Percentiles rank a stretch among this genome's conserved stretches.
phyloP scores from a whole-genome alignment of 2,113 vertebrate genomes.

The Tiliqua scincoides region DNA sequence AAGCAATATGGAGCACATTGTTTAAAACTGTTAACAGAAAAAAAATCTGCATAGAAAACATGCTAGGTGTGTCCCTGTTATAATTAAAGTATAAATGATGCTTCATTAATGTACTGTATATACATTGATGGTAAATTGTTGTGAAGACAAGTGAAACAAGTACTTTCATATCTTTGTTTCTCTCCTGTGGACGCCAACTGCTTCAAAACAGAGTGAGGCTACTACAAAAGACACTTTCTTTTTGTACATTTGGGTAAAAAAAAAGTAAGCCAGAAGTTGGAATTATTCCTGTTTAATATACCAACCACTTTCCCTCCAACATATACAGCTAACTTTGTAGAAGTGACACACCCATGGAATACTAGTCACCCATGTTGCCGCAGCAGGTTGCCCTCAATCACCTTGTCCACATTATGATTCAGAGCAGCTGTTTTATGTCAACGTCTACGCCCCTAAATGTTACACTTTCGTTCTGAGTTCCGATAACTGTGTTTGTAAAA shows the following conservation, averaged over 20 bases:
- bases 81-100: conserved; percentile 91
- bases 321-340: conserved; percentile 71
- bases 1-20: conserved; percentile 99
- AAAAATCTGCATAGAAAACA: conserved; percentile 82
- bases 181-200: conserved; percentile 91
- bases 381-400: conserved; percentile 61
- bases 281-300: conserved; percentile 69
- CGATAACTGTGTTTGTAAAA: conserved; percentile 81
- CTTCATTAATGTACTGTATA: conserved; percentile 94
- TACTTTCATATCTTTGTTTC: conserved; percentile 88
- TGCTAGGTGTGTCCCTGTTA: conserved; percentile 90
- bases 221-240: conserved; percentile 73
- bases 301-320: conserved; percentile 65
- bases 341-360: conserved; percentile 67
- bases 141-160: conserved; percentile 87
- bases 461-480: conserved; percentile 78
- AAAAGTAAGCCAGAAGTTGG: conserved; percentile 62
- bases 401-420: conserved; percentile 70
- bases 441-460: conserved; percentile 78
- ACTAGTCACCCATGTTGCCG: conserved; percentile 66
- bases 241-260: conserved; percentile 76
- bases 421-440: conserved; percentile 76
- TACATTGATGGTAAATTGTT: conserved; percentile 91
- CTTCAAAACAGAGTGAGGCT: conserved; percentile 82
- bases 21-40: conserved; percentile 94